Evolutionary conservation across 2,888 invertebrate genomes (phyloP), one percentile per base, ranked within the genome.

Genomic region (Lepidonotus clava): DNA sequence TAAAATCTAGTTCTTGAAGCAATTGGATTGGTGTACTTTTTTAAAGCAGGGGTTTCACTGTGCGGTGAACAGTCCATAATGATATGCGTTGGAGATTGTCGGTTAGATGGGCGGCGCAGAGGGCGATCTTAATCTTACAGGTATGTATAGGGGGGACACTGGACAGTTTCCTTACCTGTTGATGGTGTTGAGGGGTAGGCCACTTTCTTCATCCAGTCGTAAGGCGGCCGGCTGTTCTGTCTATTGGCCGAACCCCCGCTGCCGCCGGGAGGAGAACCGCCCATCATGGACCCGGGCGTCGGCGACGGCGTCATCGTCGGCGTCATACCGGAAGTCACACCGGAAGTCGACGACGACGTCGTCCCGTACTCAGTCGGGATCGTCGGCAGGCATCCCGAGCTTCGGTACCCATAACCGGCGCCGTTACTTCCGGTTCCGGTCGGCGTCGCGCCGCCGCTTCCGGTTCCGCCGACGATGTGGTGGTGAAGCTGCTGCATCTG

Each of bases 201-300:
- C 40, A 88, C 85, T 32, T 87, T 91, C 90, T 92, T 92, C 92
- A 93, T 93, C 92, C 93, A 93, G 86, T 92, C 92, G 86, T 90
- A 93, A 0, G 93, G 92, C 5, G 91, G 90, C 80, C 92, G 86
- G 28, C 18, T 41, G 1, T 71, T 51, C 46, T 85, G 87, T 5
- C 85, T 80, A 40, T 56, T 83, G 11, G 66, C 40, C n/a, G 18
- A n/a, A 11, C 83, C 83, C 4, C 80, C 80, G 21, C 40, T 40
- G 4, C 76, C 76, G 28, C 46, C 41, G 28, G 53, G 66, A 18
- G 66, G 85, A n/a, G 53, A 61, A 0, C 40, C 85, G 0, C 67
- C 85, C 40, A 67, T 67, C 40, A 56, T 24, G 4, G 8, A 1
- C 56, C 40, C 38, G 8, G 85, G 61, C 14, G 56, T 67, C 85